Conservation (phyloP, 1,140 invertebrate species). For the Calliphora vicina region DNA sequence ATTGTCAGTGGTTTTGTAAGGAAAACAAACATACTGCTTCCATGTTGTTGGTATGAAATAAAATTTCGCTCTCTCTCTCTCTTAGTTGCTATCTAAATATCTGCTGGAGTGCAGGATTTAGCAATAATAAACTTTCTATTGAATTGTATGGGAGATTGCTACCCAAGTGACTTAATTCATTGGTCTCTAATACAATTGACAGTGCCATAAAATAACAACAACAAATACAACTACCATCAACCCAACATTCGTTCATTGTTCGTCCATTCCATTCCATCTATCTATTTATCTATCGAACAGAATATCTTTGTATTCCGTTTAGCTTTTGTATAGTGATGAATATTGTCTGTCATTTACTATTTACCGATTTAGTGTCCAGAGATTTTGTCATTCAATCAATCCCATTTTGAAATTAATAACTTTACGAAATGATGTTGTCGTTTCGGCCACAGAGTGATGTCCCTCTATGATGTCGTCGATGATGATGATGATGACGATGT, state of each 20-base stretch:
- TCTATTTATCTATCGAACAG: neutral
- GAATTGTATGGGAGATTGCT: neutral
- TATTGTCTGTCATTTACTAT: slow-evolving; percentile 36
- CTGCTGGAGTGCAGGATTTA: too few relatives aligned
- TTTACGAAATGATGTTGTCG: slow-evolving; percentile 14
- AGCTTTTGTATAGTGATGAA: slow-evolving; percentile 23
- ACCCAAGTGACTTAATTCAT: slow-evolving; percentile 26
- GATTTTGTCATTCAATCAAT: slow-evolving; percentile 43
- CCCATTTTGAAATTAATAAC: slow-evolving; percentile 42
- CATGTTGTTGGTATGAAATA: neutral
- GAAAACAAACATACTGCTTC: slow-evolving; percentile 5
- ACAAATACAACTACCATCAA: neutral
- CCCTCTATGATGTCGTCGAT: neutral
- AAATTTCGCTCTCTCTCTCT: neutral
- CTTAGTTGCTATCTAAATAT: neutral
- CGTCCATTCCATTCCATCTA: too few relatives aligned
- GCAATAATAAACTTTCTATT: neutral
- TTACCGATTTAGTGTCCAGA: slow-evolving; percentile 34
- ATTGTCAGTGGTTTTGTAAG: slow-evolving; percentile 23
- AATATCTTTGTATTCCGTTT: too few relatives aligned
- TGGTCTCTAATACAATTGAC: slow-evolving; percentile 11
- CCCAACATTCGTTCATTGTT: neutral
- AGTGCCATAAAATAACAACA: slow-evolving; percentile 6
- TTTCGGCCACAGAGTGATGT: neutral
- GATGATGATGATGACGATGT: neutral